These are phyloP conservation scores for Tamandua tetradactyla DNA, from an alignment of 2,797 vertebrate genomes.

Conservation along the genomic window DNA sequence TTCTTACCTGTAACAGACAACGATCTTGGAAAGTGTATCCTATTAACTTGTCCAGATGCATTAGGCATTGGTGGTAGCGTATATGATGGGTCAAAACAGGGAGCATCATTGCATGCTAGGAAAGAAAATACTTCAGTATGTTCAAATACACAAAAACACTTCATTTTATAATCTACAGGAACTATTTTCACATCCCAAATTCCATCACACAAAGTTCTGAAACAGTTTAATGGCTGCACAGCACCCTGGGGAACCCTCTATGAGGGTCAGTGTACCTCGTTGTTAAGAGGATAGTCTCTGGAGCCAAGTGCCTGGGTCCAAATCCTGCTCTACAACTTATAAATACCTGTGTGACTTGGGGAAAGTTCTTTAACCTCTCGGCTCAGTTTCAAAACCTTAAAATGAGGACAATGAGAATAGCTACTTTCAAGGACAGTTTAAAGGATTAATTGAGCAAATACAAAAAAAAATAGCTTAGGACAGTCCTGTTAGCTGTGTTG, in stretches of 20 bases:
- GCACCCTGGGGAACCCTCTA: too few relatives aligned
- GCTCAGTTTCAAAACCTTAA: background rate
- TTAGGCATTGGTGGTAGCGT: conserved; percentile 98
- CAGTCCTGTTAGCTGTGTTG: background rate
- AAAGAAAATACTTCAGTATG: background rate
- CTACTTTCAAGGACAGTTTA: background rate
- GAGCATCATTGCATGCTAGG: conserved; percentile 98
- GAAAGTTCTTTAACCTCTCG: background rate
- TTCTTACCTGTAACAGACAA: conserved; percentile 95
- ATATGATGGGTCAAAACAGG: conserved; percentile 98
- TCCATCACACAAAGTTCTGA: background rate
- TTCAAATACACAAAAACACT: conserved; percentile 27
- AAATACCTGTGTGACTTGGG: background rate
- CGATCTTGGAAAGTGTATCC: conserved; percentile 97
- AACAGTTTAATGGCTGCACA: background rate
- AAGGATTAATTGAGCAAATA: conserved; percentile 14
- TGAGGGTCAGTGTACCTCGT: fast-evolving
- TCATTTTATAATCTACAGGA: conserved; percentile 18
- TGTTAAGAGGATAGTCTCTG: background rate
- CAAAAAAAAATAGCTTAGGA: background rate
- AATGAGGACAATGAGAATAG: background rate
- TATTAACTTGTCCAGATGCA: conserved; percentile 97
- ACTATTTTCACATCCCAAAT: conserved; percentile 9
- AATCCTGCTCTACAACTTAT: background rate
- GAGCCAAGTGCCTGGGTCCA: background rate